Base-by-base conservation (phyloP, 2,113 vertebrate genomes). In the Podiceps cristatus region DNA sequence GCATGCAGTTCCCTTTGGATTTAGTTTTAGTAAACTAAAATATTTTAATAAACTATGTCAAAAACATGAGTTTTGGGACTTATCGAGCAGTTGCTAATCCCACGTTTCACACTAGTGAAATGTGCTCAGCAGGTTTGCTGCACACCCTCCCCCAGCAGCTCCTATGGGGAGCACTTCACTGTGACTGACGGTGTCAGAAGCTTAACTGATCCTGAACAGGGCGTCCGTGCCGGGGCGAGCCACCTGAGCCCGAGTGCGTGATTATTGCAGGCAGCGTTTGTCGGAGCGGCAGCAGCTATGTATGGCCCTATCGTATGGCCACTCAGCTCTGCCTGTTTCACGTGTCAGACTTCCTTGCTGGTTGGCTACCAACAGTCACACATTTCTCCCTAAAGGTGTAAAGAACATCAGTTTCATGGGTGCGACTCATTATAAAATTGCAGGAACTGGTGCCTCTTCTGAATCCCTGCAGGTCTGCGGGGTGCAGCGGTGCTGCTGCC, bases 201-300 rank as follows among this genome's bases (percentile, higher is more conserved):
- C 91, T 96, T 93, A 96, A 78, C 90, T 91, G 94, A 73, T 90
- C 84, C 88, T 1, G 87, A 64, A 91, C 96, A 90, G 68, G 14
- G 85, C 90, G 91, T 95, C 56, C 95, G 88, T 0, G 9, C 52
- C 9, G n/a, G 67, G 55, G 28, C 11, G 1, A 55, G 80, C 62
- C 23, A 16, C 63, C 69, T 16, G 42, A 93, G 73, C 63, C 82
- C 15, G 0, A 1, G 11, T 18, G 64, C 13, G 9, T 9, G 82
- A 15, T 25, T 8, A 4, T 5, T 14, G 59, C 82, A 13, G 56
- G 63, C 82, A 24, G 56, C 19, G 1, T 3, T 18, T 5, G 20
- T 27, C 12, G 4, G 4, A 29, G 75, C 11, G 2, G 80, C 56
- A 9, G 86, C 90, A 66, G 76, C 83, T 23, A 10, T 1, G 45